Base-by-base conservation (phyloP, 2,888 invertebrate species). In the Oscheius myriophilus region DNA sequence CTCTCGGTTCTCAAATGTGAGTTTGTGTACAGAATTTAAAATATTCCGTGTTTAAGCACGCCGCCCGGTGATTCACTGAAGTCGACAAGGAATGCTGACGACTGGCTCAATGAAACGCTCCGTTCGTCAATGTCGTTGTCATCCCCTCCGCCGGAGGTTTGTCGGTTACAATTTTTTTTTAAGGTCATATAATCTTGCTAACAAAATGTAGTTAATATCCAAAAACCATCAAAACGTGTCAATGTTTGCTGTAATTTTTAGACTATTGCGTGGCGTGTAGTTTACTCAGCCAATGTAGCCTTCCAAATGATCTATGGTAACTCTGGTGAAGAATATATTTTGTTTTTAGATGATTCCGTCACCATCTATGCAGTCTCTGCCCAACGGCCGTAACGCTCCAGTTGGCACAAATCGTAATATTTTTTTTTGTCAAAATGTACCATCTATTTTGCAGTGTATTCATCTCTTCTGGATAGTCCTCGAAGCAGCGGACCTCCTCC, bases 61-160 rank as follows among this genome's bases (percentile, higher is more conserved):
- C 46, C 57, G 14, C 41, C 59, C 26, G 18, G 42, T 41, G 61
- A 39, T 57, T n/a, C 57, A 21, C 69, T 0, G 57, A 65, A 0
- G 33, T 33, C 33, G 9, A 33, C 33, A 3, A 33, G 33, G 33
- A 76, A 72, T 49, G 80, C 82, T 1, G 82, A 82, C 62, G 77
- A 75, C 33, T 82, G 82, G 82, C 68, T 82, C 21, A 79, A 80
- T 18, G 73, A 81, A 41, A 74, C 75, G 39, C 57, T 82, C 14
- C 62, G 73, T 53, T 70, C 71, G 25, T 74, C 76, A 26, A 69
- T 79, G 65, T 74, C 71, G 45, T 63, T 49, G 41, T 23, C 18
- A n/a, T 61, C 67, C 11, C 54, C 57, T 1, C 68, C 18, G 6
- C 57, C 33, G 9, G 33, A 33, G 33, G 33, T 33, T 33, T n/a